Percentiles rank a stretch among this genome's conserved stretches.
Conservation (phyloP, 1,140 invertebrate species). For the Goniozus legneri region DNA sequence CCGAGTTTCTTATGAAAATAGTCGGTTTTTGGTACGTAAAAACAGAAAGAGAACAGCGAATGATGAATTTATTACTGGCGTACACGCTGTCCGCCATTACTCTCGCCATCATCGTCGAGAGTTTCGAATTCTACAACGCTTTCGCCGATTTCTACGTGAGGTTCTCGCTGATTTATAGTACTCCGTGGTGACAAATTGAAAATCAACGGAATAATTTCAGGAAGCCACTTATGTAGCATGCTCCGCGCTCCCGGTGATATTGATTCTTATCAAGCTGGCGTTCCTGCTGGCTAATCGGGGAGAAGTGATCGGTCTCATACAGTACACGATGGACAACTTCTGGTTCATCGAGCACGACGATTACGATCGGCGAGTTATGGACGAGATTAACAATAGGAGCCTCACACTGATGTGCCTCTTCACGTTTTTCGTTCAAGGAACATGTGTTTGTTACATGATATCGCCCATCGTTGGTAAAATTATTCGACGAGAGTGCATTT, state of each 20-base stretch:
- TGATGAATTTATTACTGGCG: constrained; percentile 6
- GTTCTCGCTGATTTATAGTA: background rate
- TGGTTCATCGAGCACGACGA: background rate
- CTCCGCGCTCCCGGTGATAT: constrained; percentile 9
- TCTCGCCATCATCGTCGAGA: constrained; percentile 7
- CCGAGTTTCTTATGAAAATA: constrained; percentile 16
- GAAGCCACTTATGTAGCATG: constrained; percentile 10
- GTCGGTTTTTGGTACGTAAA: constrained; percentile 17
- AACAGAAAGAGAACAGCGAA: constrained; percentile 2
- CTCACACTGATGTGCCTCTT: background rate
- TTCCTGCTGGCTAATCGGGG: constrained; percentile 8
- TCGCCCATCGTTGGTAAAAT: background rate
- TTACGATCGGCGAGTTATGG: background rate
- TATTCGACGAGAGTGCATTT: too few species aligned
- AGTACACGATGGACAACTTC: background rate
- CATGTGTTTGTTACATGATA: background rate
- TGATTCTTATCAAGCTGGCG: constrained; percentile 11
- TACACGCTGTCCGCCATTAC: constrained; percentile 12
- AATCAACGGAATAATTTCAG: constrained; percentile 3
- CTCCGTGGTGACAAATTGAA: too few species aligned
- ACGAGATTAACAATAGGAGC: background rate
- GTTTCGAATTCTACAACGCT: constrained; percentile 12
- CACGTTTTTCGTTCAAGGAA: background rate
- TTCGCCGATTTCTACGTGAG: constrained; percentile 18
- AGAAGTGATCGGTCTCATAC: background rate